Percentiles rank a stretch among this genome's conserved stretches.
phyloP scores from a whole-genome alignment of 2,888 invertebrate species.

The Tribolium freemani region DNA sequence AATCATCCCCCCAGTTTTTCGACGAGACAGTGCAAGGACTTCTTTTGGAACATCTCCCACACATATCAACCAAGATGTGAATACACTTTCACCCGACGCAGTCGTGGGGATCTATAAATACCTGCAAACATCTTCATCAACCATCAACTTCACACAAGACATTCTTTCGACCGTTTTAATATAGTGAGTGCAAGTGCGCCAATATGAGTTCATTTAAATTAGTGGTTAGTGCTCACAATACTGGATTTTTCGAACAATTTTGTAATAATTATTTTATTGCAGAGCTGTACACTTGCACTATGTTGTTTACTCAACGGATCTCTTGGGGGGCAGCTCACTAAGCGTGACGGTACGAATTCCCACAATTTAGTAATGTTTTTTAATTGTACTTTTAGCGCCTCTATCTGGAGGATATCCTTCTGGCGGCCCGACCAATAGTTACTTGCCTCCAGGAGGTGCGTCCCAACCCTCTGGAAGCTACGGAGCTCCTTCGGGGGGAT shows the following conservation, averaged over 20 bases:
- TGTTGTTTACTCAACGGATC: slow-evolving; percentile 52
- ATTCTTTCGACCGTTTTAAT: slow-evolving; percentile 41
- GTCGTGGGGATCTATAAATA: slow-evolving; percentile 55
- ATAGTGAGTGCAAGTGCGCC: slow-evolving; percentile 50
- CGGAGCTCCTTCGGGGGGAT: slow-evolving; percentile 44
- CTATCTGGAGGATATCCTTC: slow-evolving; percentile 44
- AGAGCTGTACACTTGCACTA: slow-evolving; percentile 58
- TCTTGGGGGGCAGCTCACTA: slow-evolving; percentile 51
- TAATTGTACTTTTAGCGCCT: slow-evolving; percentile 39
- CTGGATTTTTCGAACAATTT: neutral
- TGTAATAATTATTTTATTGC: slow-evolving; percentile 39
- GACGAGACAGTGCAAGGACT: slow-evolving; percentile 45
- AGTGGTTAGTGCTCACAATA: slow-evolving; percentile 44
- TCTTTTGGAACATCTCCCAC: slow-evolving; percentile 51
- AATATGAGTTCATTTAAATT: slow-evolving; percentile 50
- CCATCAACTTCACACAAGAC: slow-evolving; percentile 51
- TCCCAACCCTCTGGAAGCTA: slow-evolving; percentile 28
- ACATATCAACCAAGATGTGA: slow-evolving; percentile 42
- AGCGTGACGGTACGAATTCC: slow-evolving; percentile 58
- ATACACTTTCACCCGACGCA: slow-evolving; percentile 53
- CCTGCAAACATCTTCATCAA: slow-evolving; percentile 44
- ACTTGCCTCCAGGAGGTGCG: slow-evolving; percentile 44
- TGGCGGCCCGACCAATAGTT: slow-evolving; percentile 46
- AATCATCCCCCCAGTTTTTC: slow-evolving; percentile 47
- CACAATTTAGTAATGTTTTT: neutral